Evolutionary conservation across 2,797 vertebrate species (phyloP).

Genomic region (Margarornis squamiger): DNA sequence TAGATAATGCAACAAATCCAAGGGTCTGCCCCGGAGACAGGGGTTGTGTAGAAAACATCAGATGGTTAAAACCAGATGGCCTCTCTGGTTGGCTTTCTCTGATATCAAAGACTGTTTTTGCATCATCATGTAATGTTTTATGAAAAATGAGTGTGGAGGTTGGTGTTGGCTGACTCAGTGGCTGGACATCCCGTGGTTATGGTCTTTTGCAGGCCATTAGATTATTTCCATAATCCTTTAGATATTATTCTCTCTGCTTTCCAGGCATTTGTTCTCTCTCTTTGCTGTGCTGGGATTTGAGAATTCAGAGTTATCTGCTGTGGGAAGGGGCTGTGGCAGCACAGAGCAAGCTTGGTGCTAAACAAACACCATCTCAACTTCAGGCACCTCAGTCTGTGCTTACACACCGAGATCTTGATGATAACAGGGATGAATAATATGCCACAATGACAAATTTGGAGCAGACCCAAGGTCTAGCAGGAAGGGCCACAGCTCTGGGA

Average conservation of each 20-base stretch:
- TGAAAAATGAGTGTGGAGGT: background rate
- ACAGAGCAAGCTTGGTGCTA: background rate
- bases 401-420: background rate
- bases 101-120: accelerated
- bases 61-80: background rate
- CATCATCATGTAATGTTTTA: background rate
- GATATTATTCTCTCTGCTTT: background rate
- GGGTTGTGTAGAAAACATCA: background rate
- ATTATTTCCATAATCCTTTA: background rate
- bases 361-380: accelerated
- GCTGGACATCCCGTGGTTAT: background rate
- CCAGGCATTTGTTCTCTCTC: background rate
- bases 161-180: background rate
- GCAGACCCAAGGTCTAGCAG: background rate
- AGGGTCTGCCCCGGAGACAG: background rate
- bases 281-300: background rate
- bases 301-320: background rate
- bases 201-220: background rate
- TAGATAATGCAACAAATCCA: background rate
- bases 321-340: background rate
- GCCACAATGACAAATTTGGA: background rate
- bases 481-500: background rate
- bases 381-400: background rate
- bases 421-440: background rate
- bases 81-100: background rate